Conservation (phyloP, 1,140 invertebrate genomes). For the Lerema accius region DNA sequence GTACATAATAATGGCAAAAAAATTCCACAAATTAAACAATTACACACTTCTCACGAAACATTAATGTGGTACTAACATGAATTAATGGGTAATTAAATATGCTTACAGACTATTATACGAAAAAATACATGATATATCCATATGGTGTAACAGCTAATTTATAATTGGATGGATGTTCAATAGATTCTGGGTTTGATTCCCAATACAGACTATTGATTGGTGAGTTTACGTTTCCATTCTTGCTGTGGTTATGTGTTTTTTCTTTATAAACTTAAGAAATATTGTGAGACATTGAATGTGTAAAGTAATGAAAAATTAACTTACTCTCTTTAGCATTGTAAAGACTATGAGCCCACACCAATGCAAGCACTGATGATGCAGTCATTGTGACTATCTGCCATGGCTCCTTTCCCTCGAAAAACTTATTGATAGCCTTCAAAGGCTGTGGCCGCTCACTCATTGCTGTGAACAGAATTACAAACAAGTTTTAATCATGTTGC, state of each 20-base stretch:
- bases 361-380: conserved; percentile 85
- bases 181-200: no score
- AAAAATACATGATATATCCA: no score
- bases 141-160: no score
- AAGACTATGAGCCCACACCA: conserved; percentile 88
- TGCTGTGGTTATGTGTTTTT: no score
- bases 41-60: conserved; percentile 10
- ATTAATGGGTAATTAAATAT: conserved; percentile 2
- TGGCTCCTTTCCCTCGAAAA: conserved; percentile 87
- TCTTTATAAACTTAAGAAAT: no score
- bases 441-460: conserved; percentile 74
- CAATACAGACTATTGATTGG: no score
- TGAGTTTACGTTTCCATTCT: no score
- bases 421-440: conserved; percentile 81
- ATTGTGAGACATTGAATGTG: no score
- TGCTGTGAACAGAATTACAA: conserved; percentile 28
- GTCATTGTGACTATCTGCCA: conserved; percentile 90
- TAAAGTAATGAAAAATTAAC: conserved; percentile 45
- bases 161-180: no score
- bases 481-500: not conserved
- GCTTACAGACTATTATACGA: no score
- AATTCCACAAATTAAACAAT: conserved; percentile 41
- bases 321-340: conserved; percentile 89
- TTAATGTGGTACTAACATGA: not conserved
- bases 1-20: no score